Evolutionary conservation across 2,888 invertebrate species (phyloP).

Genomic region (Idaea biselata): DNA sequence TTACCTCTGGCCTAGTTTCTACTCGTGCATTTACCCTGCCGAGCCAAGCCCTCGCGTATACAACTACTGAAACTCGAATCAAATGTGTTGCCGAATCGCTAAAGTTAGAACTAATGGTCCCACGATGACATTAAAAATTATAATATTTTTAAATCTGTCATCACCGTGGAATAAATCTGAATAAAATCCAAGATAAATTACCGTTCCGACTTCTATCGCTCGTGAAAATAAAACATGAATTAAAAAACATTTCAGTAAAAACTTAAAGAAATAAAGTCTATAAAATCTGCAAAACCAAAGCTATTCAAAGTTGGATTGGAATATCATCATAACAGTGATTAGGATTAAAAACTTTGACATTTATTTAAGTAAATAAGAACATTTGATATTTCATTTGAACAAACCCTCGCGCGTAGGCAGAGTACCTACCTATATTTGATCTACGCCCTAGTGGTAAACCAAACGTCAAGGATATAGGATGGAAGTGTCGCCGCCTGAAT

Average conservation of each 20-base stretch:
- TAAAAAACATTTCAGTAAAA: neutral
- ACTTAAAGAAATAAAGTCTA: neutral
- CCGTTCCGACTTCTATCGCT: neutral
- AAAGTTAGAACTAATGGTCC: neutral
- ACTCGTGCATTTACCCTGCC: constrained; percentile 45
- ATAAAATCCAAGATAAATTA: neutral
- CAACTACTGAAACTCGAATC: constrained; percentile 43
- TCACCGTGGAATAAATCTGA: neutral
- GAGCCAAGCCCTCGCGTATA: constrained; percentile 39
- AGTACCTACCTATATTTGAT: too few species aligned
- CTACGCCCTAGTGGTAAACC: neutral
- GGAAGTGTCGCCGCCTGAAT: neutral
- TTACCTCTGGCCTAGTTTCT: constrained; percentile 66
- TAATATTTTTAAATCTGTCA: constrained; percentile 8
- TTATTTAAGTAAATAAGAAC: neutral
- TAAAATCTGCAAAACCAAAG: too few species aligned
- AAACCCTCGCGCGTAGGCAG: too few species aligned
- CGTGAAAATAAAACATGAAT: neutral
- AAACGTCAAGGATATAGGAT: neutral
- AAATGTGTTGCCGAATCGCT: constrained; percentile 20
- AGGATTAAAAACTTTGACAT: neutral
- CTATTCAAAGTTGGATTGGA: neutral
- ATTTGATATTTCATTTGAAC: too few species aligned
- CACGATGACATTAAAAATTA: neutral
- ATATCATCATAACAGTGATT: neutral